phyloP scores from a whole-genome alignment of 1,140 invertebrate genomes.

The Eupeodes corollae region DNA sequence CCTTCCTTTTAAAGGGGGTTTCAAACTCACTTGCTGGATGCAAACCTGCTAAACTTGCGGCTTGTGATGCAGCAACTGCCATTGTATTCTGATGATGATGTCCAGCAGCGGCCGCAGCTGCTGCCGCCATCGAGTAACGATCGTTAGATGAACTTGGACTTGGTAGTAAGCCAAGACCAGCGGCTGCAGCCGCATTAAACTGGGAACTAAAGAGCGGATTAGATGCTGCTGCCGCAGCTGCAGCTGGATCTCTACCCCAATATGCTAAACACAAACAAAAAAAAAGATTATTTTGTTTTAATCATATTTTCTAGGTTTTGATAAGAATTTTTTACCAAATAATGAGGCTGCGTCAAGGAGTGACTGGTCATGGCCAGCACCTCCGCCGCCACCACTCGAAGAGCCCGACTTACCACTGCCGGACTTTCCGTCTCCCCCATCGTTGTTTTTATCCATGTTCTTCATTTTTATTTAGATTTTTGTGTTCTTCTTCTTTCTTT shows the following conservation, averaged over 20 bases:
- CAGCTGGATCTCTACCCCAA: constrained; percentile 49
- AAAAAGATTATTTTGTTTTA: background rate
- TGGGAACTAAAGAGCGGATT: constrained; percentile 36
- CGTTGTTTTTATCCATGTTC: constrained; percentile 35
- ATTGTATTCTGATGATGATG: constrained; percentile 60
- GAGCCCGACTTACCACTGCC: constrained; percentile 16
- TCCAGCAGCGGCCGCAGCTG: constrained; percentile 40
- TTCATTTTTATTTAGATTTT: constrained; percentile 5
- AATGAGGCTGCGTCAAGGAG: constrained; percentile 53
- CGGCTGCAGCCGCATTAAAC: constrained; percentile 38
- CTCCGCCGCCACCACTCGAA: constrained; percentile 16
- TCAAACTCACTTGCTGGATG: constrained; percentile 52
- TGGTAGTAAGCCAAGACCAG: constrained; percentile 37
- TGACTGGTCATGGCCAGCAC: constrained; percentile 30
- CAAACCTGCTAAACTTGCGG: constrained; percentile 58
- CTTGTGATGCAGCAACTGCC: constrained; percentile 67
- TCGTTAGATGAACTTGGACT: constrained; percentile 26
- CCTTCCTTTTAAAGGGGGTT: background rate
- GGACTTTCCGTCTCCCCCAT: constrained; percentile 29
- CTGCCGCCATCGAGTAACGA: constrained; percentile 32
- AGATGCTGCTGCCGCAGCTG: constrained; percentile 36
- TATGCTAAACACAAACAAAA: constrained; percentile 52
- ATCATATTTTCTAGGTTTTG: background rate
- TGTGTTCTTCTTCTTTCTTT: no score
- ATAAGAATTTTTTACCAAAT: constrained; percentile 42